Evolutionary conservation across 1,140 invertebrate genomes (phyloP), one percentile per base, ranked within the genome.

Genomic region (Drosophila nebulosa): DNA sequence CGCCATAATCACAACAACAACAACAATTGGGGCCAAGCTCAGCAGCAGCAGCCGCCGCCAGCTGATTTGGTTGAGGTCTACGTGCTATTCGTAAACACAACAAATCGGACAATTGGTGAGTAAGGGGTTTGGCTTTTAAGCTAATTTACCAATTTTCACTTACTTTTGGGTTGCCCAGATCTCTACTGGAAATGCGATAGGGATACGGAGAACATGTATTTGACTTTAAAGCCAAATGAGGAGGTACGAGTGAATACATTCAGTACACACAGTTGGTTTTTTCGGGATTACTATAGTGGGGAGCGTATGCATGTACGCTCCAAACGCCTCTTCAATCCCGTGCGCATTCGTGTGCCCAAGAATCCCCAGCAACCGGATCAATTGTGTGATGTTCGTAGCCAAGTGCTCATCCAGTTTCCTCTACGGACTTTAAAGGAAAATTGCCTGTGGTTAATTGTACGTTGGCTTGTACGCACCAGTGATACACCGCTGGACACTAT

Each of bases 181-280:
- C 89, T 97, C 0, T 94, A 95, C 74, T 97, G 96, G 96, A 92
- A 96, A 35, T 94, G 96, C 90, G 96, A 94, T 86, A 89, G 93
- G 46, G 96, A 96, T 0, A 80, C 86, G 21, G 91, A 92, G 22
- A 91, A 94, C 12, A 91, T 92, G 32, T 95, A 95, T 74, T 92
- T 92, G 36, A 92, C 91, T 1, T 79, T 96, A 4, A 74, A 89
- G 12, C 91, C 93, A 12, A 90, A 83, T 3, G 79, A 93, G 10
- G 92, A 90, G 76, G 81, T 93, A 9, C 93, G 95, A 70, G 93
- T 95, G 2, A 94, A 95, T 74, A 96, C 96, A 0, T 96, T 93
- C 90, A 94, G 93, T 16, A 93, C 93, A 1, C 96, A 96, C 92
- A 94, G 94, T 5, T 96, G 95, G 95, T 93, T 96, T 26, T 95